Evolutionary conservation across 2,888 invertebrate species (phyloP).

Genomic region (Ormyrus rosae): DNA sequence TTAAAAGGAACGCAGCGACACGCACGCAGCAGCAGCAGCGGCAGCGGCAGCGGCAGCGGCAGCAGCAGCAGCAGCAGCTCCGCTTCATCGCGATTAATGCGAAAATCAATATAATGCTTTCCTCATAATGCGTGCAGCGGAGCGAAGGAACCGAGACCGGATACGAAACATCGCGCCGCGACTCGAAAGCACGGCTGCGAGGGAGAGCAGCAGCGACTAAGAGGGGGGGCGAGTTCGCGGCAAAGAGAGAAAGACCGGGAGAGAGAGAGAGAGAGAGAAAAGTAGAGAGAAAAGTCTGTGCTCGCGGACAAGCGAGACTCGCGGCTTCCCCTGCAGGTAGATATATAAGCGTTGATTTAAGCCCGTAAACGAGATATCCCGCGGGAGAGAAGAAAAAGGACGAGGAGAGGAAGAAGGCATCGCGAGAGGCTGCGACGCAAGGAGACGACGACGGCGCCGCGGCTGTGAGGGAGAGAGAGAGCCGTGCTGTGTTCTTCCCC

Average conservation of each 20-base stretch:
- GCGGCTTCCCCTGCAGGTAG: neutral
- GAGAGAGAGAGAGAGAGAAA: slow-evolving; percentile 1
- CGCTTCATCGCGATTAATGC: slow-evolving; percentile 23
- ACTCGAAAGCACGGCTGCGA: no score
- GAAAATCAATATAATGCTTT: slow-evolving; percentile 21
- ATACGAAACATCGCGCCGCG: no score
- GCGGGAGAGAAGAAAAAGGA: neutral
- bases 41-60: neutral
- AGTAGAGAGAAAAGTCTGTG: slow-evolving; percentile 8
- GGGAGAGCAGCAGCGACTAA: neutral
- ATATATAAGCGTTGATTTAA: slow-evolving; percentile 41
- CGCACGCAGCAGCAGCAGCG: neutral
- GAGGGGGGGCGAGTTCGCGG: neutral
- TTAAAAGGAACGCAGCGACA: no score
- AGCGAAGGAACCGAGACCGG: neutral
- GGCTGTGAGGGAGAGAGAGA: neutral
- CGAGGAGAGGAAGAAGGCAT: neutral
- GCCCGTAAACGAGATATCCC: slow-evolving; percentile 50
- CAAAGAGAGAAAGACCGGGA: neutral
- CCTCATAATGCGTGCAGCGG: neutral
- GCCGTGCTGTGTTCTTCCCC: slow-evolving; percentile 2
- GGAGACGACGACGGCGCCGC: no score
- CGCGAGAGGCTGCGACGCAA: no score
- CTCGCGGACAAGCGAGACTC: neutral
- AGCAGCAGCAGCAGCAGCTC: neutral